Conservation (phyloP, 2,113 vertebrate species). For the Eleginops maclovinus region DNA sequence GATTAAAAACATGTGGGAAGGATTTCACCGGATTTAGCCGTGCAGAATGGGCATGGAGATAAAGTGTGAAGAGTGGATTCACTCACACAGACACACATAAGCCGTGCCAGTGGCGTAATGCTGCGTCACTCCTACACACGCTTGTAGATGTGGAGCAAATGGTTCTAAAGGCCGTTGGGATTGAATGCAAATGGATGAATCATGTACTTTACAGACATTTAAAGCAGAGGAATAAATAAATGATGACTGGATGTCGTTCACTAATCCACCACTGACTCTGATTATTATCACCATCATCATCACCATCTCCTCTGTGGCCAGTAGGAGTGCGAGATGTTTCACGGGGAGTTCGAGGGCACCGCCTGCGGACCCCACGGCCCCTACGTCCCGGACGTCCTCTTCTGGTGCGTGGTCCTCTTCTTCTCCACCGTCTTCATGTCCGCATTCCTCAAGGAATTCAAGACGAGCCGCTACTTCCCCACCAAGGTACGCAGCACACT, state of each 20-base stretch:
- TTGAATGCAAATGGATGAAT: constrained; percentile 2
- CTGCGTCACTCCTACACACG: constrained; percentile 27
- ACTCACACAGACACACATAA: constrained; percentile 18
- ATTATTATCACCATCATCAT: constrained; percentile 19
- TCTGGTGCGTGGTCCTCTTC: constrained; percentile 98
- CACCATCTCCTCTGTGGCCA: constrained; percentile 54
- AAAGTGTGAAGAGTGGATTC: constrained; percentile 24
- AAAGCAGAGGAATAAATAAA: neutral
- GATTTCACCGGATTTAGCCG: constrained; percentile 64
- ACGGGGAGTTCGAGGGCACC: constrained; percentile 90
- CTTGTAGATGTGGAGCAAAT: no score
- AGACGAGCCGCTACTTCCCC: constrained; percentile 97
- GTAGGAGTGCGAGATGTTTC: constrained; percentile 91
- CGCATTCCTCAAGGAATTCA: constrained; percentile 97
- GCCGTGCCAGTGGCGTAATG: constrained; percentile 2
- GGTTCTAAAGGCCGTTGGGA: neutral
- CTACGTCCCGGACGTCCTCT: constrained; percentile 95
- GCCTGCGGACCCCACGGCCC: constrained; percentile 95
- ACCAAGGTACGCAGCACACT: constrained; percentile 88
- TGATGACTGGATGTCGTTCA: neutral
- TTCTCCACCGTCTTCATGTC: constrained; percentile 97
- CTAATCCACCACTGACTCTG: constrained; percentile 35
- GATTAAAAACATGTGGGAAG: constrained; percentile 65
- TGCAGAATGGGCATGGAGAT: constrained; percentile 45
- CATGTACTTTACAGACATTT: neutral